A percentile compares a stretch with the other conserved stretches of the same genome.
phyloP scores from a whole-genome alignment of 2,888 invertebrate genomes.

The Polydrusus cervinus region DNA sequence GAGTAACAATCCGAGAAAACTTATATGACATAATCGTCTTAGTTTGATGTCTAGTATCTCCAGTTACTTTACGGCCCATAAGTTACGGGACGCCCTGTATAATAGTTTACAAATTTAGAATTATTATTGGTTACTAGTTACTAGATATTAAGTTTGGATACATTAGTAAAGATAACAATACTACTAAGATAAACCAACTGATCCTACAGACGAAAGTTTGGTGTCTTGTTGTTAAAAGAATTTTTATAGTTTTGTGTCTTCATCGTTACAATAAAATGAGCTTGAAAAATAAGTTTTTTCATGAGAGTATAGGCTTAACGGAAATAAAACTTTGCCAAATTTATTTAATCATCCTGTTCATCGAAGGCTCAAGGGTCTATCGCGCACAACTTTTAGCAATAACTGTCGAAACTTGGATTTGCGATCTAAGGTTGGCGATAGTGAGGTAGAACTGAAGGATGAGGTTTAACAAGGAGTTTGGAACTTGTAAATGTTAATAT shows the following conservation, averaged over 20 bases:
- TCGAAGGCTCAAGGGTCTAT: background rate
- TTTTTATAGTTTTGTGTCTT: background rate
- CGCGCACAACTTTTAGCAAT: conserved; percentile 13
- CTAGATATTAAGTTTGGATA: no score
- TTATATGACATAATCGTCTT: no score
- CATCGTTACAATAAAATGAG: background rate
- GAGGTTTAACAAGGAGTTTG: background rate
- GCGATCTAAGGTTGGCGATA: conserved; percentile 1
- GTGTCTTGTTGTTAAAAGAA: no score
- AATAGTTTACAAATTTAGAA: no score
- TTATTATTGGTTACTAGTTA: no score
- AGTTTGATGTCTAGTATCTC: no score
- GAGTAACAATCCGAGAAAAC: no score
- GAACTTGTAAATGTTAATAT: conserved; percentile 5
- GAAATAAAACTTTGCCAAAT: conserved; percentile 8
- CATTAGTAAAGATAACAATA: no score
- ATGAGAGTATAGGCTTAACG: background rate
- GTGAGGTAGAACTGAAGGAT: conserved; percentile 9
- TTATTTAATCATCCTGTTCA: conserved; percentile 9
- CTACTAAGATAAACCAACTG: no score
- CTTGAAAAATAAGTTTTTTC: background rate
- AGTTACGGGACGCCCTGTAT: no score
- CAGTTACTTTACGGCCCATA: no score
- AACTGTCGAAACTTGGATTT: conserved; percentile 24
- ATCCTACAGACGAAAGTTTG: no score